Evolutionary conservation across 2,113 vertebrate genomes (phyloP).

Genomic region (Carollia perspicillata): DNA sequence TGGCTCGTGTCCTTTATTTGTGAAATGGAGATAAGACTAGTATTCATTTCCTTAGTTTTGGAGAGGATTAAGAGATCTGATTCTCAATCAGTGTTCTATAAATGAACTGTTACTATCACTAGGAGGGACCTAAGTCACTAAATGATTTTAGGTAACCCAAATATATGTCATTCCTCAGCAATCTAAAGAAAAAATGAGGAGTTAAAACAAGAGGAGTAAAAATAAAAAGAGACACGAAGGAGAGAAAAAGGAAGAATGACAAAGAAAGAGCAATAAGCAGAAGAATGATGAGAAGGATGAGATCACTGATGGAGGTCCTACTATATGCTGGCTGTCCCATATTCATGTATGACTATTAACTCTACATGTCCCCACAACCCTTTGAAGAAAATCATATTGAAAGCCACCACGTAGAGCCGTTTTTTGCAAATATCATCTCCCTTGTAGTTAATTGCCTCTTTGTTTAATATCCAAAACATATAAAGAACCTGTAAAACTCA

Average conservation of each 20-base stretch:
- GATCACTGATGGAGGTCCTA: neutral
- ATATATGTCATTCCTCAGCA: neutral
- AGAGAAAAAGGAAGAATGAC: neutral
- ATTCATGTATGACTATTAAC: neutral
- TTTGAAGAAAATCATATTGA: neutral
- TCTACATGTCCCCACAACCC: neutral
- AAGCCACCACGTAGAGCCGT: neutral
- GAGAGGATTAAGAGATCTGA: neutral
- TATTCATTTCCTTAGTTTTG: neutral
- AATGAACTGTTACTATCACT: neutral
- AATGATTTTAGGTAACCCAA: neutral
- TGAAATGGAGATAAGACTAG: neutral
- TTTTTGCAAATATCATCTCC: too few relatives aligned
- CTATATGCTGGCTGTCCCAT: accelerated
- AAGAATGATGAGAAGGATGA: neutral
- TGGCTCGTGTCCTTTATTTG: neutral
- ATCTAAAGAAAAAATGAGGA: neutral
- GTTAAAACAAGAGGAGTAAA: neutral
- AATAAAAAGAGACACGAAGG: neutral
- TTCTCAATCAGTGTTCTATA: neutral
- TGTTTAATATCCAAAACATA: too few relatives aligned
- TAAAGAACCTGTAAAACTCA: too few relatives aligned
- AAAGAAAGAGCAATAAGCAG: neutral
- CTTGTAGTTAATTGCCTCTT: too few relatives aligned
- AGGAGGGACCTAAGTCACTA: neutral